Conservation (phyloP, 2,113 vertebrate genomes). For the Dromaius novaehollandiae region DNA sequence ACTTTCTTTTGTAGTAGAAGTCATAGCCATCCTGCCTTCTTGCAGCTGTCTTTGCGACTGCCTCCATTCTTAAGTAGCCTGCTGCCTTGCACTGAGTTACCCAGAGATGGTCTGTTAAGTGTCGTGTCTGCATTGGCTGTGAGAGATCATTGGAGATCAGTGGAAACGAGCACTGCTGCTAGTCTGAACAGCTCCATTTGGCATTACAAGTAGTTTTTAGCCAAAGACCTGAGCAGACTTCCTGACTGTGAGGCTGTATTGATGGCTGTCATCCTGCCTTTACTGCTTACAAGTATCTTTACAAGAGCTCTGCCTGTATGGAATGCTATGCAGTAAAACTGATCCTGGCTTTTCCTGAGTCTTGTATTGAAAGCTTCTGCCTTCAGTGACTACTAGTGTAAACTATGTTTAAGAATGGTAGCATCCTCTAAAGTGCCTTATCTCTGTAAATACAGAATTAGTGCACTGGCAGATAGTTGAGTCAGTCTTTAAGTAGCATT, state of each 20-base stretch:
- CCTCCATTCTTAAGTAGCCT: background rate
- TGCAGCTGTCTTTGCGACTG: background rate
- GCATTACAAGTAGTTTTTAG: background rate
- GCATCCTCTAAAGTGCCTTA: background rate
- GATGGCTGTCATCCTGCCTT: background rate
- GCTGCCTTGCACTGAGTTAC: background rate
- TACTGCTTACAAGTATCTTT: background rate
- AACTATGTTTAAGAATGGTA: background rate
- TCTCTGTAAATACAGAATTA: background rate
- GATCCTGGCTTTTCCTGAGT: background rate
- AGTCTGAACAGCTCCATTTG: background rate
- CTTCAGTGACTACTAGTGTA: background rate
- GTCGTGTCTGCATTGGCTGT: background rate
- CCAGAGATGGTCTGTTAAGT: background rate
- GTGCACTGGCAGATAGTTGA: background rate
- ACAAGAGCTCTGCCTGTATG: background rate
- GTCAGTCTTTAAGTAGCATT: background rate
- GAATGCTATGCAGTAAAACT: background rate
- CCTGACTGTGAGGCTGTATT: background rate
- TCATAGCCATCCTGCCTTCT: background rate
- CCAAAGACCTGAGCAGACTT: background rate
- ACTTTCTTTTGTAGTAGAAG: background rate
- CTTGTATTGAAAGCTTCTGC: background rate
- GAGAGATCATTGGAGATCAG: background rate
- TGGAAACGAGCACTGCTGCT: background rate